Base-by-base conservation (phyloP, 2,888 invertebrate species). In the Diplolepis rosae region DNA sequence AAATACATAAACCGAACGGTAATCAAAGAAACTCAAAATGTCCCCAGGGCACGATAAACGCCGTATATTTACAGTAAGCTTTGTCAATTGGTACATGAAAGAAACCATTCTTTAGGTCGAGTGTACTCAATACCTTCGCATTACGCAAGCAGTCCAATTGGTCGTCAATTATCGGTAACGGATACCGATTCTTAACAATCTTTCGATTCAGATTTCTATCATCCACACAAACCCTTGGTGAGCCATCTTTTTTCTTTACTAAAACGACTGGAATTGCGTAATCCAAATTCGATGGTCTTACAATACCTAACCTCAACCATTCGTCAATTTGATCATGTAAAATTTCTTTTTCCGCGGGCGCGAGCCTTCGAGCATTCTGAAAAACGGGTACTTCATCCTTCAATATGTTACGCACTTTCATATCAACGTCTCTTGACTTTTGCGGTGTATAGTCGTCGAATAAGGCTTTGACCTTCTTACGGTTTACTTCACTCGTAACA, bases 181-280 rank as follows among this genome's bases (percentile, higher is more conserved):
- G 76, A 56, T 75, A 78, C 7, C 74, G 73, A 50, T 79, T 78
- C 67, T 79, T 82, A n/a, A 78, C 56, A 1, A 86, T 80, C 70
- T 83, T 83, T 18, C 71, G 68, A 72, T 89, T 89, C 3, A 88
- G 30, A 27, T 76, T 67, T 15, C 89, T 68, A 70, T 85, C 90
- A 72, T 89, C 89, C 0, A 89, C 80, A 68, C 88, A 89, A 1
- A 84, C 35, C 27, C 81, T 54, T 13, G 48, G 69, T 0, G 69
- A 50, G 0, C 78, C 79, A 13, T 81, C 72, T 71, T 83, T 83
- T 42, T 84, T n/a, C 69, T 24, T 69, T 74, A 0, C 81, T 79
- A 7, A 86, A 27, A 83, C 79, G 0, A 83, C 66, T 0, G 82
- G 80, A 72, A 83, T 84, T 1, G 85, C 78, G 68, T 81, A 87